phyloP scores from a whole-genome alignment of 92 coral and sea anemone genomes.

The Blastomussa wellsi region DNA sequence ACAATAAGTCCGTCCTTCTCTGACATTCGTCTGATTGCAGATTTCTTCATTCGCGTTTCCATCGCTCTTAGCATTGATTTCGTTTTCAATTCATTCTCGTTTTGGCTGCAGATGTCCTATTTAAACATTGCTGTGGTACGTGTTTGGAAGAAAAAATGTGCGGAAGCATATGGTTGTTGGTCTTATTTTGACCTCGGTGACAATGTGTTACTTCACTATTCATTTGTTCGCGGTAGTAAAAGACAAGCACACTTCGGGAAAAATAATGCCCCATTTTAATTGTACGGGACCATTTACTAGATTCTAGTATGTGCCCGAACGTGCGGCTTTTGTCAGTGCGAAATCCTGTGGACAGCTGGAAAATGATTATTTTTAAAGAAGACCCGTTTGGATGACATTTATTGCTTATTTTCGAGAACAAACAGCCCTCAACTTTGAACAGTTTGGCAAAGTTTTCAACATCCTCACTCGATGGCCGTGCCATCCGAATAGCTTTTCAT shows the following conservation, averaged over 20 bases:
- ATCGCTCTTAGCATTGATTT: conserved; percentile 61
- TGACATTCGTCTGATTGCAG: conserved; percentile 1
- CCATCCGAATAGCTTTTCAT: no score
- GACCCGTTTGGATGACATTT: no score
- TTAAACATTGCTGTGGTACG: conserved; percentile 37
- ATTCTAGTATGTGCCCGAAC: no score
- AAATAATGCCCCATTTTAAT: not conserved
- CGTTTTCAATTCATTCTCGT: conserved; percentile 45
- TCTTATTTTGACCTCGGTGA: conserved; percentile 25
- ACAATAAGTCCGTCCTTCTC: conserved; percentile 35
- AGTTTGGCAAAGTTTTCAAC: no score
- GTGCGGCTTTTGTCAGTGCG: no score
- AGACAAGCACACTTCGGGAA: not conserved
- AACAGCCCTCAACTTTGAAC: no score
- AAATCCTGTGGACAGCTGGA: no score
- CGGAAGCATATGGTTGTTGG: conserved; percentile 37
- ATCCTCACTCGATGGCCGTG: no score
- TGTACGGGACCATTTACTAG: not conserved
- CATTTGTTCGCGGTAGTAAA: conserved; percentile 31
- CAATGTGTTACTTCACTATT: conserved; percentile 45
- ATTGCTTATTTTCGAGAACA: no score
- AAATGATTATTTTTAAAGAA: no score
- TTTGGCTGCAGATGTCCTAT: conserved; percentile 38
- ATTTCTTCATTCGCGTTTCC: conserved; percentile 49
- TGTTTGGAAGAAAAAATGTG: conserved; percentile 57